Evolutionary conservation across 2,113 vertebrate species (phyloP).

Genomic region (Gobio gobio): DNA sequence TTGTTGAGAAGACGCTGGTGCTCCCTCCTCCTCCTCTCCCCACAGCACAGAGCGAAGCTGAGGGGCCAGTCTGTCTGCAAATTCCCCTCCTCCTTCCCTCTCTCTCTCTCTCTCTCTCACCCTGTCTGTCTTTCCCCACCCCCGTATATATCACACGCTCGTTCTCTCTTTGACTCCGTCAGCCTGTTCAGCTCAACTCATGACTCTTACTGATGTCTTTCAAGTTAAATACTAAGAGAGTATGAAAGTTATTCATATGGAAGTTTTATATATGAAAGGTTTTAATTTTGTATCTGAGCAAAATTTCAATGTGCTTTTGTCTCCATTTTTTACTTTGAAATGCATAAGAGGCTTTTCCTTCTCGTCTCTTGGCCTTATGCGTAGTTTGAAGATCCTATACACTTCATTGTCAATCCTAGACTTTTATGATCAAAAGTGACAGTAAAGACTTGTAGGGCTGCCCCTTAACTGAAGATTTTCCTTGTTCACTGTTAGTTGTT

Average conservation of each 20-base stretch:
- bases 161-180: conserved; percentile 41
- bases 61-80: conserved; percentile 77
- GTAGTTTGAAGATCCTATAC: not conserved
- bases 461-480: no score
- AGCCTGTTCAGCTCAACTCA: conserved; percentile 10
- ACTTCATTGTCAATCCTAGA: not conserved
- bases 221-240: not conserved
- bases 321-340: not conserved
- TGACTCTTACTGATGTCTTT: conserved; percentile 30
- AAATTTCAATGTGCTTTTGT: not conserved
- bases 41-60: conserved; percentile 62
- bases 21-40: conserved; percentile 69
- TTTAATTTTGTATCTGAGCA: not conserved
- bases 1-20: conserved; percentile 74
- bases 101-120: conserved; percentile 58
- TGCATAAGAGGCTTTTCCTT: not conserved
- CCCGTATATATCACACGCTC: conserved; percentile 47
- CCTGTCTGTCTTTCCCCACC: conserved; percentile 66
- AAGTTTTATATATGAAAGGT: not conserved
- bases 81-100: conserved; percentile 57
- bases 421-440: not conserved
- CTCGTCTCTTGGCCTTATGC: not conserved
- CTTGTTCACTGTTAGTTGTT: no score
- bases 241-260: conserved; percentile 1
- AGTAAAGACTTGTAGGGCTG: not conserved